Evolutionary conservation across 2,797 vertebrate species (phyloP).

Genomic region (Carapus acus): DNA sequence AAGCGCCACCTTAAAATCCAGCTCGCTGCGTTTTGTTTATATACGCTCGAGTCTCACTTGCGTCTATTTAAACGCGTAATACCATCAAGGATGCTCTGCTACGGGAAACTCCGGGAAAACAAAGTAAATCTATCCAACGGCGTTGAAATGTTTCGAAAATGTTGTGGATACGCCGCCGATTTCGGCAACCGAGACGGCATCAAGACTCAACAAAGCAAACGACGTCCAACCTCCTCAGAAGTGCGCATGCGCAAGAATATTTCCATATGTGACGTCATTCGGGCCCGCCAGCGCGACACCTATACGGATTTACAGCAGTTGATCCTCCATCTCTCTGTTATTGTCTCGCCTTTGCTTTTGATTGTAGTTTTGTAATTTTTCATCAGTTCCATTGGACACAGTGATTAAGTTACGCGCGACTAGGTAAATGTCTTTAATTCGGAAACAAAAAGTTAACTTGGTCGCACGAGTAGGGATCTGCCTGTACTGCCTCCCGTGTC

Average conservation of each 20-base stretch:
- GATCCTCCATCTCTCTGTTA: no score
- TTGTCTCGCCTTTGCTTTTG: no score
- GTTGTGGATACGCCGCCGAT: neutral
- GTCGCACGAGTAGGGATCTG: no score
- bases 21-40: conserved; percentile 64
- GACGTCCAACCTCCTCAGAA: conserved; percentile 11
- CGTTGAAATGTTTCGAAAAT: neutral
- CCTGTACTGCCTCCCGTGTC: no score
- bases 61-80: conserved; percentile 18
- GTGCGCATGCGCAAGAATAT: conserved; percentile 62
- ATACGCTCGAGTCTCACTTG: conserved; percentile 38
- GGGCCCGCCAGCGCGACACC: neutral
- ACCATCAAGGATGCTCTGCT: no score
- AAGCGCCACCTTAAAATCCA: conserved; percentile 63
- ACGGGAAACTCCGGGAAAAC: no score
- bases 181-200: conserved; percentile 24
- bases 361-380: no score
- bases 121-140: neutral
- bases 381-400: no score
- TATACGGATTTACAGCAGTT: conserved; percentile 3
- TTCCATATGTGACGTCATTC: conserved; percentile 58
- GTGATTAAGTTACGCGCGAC: no score
- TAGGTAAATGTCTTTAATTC: no score
- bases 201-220: conserved; percentile 61
- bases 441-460: no score